Base-by-base conservation (phyloP, 2,888 invertebrate genomes). In the Marronus borbonicus region DNA sequence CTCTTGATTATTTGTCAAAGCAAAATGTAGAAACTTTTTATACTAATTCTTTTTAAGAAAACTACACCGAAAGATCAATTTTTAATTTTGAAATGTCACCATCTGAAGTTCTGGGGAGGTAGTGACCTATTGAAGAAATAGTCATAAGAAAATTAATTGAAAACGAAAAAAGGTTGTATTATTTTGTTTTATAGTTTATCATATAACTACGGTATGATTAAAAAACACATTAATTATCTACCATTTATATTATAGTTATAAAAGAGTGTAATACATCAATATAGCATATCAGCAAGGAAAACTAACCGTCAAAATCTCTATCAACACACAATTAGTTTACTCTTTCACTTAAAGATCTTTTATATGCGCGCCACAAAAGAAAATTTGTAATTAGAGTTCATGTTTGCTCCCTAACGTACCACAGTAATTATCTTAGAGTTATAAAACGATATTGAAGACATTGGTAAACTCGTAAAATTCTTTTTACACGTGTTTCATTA, bases 401-500 rank as follows among this genome's bases (percentile, higher is more conserved):
- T 68, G 24, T 50, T 68, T 50, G 68, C 58, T 24, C 5, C 36
- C 20, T 28, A 39, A 17, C 58, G 58, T 72, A 58, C 72, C 7
- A 20, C 55, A 58, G 39, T 72, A 70, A 77, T 69, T 69, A 64
- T 62, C 50, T 36, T 28, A 20, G 77, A 62, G 77, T 70, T 70
- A 62, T 70, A 77, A 77, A 70, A 70, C 31, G 36, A 62, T 70
- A 70, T 60, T 62, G 64, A 70, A 60, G 62, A 64, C 58, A 77
- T 77, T 36, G 50, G 62, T 62, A 69, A 77, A 77, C 77, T 70
- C 69, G 52, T 77, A 77, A 77, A 70, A 70, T 70, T 60, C 76
- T 76, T 76, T 76, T 77, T 77, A 77, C 77, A 60, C 68, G 69
- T 70, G 77, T 77, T 77, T 77, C 77, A 77, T 77, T 69, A 70